A percentile compares a stretch with the other conserved stretches of the same genome.
Conservation (phyloP, 2,888 invertebrate species). For the Embidobia sp. region DNA sequence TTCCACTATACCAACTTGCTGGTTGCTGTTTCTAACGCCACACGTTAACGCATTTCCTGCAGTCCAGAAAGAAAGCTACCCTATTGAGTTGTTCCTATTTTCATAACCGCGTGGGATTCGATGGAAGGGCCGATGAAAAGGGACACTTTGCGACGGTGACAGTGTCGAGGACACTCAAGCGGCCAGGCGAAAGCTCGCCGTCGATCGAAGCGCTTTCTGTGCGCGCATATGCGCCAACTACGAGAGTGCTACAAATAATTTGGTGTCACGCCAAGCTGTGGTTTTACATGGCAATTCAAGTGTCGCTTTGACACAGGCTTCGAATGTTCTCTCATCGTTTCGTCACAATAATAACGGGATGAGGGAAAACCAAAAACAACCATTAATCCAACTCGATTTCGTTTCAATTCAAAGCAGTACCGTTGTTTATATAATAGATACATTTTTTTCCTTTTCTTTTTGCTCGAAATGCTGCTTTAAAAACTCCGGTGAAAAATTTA, state of each 20-base stretch:
- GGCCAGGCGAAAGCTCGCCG: slow-evolving; percentile 73
- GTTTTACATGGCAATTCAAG: slow-evolving; percentile 77
- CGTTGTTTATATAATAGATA: too few relatives aligned
- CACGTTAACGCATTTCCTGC: too few relatives aligned
- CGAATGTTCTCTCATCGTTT: too few relatives aligned
- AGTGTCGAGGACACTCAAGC: slow-evolving; percentile 74
- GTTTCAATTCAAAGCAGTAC: too few relatives aligned
- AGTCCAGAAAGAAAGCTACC: slow-evolving; percentile 17
- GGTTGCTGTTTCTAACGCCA: too few relatives aligned
- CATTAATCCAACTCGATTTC: too few relatives aligned
- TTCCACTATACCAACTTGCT: too few relatives aligned
- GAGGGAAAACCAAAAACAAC: too few relatives aligned
- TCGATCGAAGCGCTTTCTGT: slow-evolving; percentile 51
- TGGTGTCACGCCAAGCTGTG: slow-evolving; percentile 78
- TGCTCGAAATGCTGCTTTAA: too few relatives aligned
- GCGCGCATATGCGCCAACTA: slow-evolving; percentile 48
- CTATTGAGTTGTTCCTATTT: slow-evolving; percentile 45
- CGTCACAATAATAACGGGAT: too few relatives aligned
- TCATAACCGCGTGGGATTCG: slow-evolving; percentile 57
- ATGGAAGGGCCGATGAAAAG: slow-evolving; percentile 49
- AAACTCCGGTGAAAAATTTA: slow-evolving; percentile 30
- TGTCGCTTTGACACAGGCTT: slow-evolving; percentile 63
- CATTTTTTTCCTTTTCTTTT: too few relatives aligned
- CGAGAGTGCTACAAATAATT: slow-evolving; percentile 70
- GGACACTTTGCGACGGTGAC: slow-evolving; percentile 71